Base-by-base conservation (phyloP, 2,888 invertebrate genomes). In the Volucella zonaria region DNA sequence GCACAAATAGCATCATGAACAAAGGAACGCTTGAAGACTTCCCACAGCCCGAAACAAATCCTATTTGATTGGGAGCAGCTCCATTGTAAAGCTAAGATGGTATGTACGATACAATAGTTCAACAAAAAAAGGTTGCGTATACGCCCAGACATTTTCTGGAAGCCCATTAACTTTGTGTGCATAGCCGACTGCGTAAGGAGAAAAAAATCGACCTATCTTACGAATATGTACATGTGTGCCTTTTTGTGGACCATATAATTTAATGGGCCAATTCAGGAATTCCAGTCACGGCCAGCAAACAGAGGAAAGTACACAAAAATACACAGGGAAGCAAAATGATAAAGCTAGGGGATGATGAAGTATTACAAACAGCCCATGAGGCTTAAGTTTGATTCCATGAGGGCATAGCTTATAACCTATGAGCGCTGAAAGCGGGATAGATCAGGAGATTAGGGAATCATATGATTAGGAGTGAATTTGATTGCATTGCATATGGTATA, bases 221-320 rank as follows among this genome's bases (percentile, higher is more conserved):
- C 6, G 31, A 31, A 31, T 31, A 31, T 31, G 31, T 56, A 31
- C 43, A 23, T 45, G 38, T 45, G 43, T 38, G 40, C 31, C 52
- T 45, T 64, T 73, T 64, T 64, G 74, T 64, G 38, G 47, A 40
- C 74, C 64, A 66, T 54, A 47, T 47, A 66, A 61, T 12, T 61
- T 45, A 49, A 64, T 68, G 75, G 31, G 43, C 15, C 23, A 38
- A 56, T 68, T 68, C 45, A 59, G 40, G 64, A 58, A 81, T 76
- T 70, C 76, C 64, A 45, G 76, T 71, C 81, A 76, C 52, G 66
- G 66, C 45, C 58, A 51, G 80, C 45, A 51, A 70, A 64, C 49
- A 51, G 56, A 12, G 12, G 10, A n/a, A 42, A 15, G 47, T 31
- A 31, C 12, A 51, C 9, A 51, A 18, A 40, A 31, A 31, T 6